Percentiles rank a stretch among this genome's conserved stretches.
phyloP scores from a whole-genome alignment of 1,140 invertebrate species.

The Micrasema longulum region DNA sequence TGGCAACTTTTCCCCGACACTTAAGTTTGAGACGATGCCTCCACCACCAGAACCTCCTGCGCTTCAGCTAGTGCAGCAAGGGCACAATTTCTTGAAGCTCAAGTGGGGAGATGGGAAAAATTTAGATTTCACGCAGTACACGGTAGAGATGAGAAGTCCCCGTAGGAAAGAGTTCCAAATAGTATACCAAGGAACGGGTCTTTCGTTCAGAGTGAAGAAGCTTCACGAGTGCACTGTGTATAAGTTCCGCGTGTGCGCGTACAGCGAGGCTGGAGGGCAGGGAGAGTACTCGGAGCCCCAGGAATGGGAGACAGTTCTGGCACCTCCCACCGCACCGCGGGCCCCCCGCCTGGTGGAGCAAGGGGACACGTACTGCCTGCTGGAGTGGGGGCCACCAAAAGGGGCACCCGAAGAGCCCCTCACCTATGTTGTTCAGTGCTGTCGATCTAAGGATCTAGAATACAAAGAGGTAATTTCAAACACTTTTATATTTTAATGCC shows the following conservation, averaged over 20 bases:
- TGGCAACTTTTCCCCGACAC: slow-evolving; percentile 79
- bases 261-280: slow-evolving; percentile 82
- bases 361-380: slow-evolving; percentile 59
- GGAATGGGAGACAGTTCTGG: slow-evolving; percentile 78
- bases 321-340: slow-evolving; percentile 83
- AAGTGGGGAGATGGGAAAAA: slow-evolving; percentile 84
- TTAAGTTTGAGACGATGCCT: slow-evolving; percentile 78
- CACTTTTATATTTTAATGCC: too few species aligned
- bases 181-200: slow-evolving; percentile 82
- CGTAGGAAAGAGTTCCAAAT: slow-evolving; percentile 76
- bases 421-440: slow-evolving; percentile 77
- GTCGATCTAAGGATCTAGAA: slow-evolving; percentile 71
- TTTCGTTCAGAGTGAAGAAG: slow-evolving; percentile 83
- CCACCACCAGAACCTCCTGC: slow-evolving; percentile 81
- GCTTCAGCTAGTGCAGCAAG: slow-evolving; percentile 77
- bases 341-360: slow-evolving; percentile 70
- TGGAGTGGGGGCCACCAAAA: slow-evolving; percentile 70
- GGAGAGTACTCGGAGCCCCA: slow-evolving; percentile 80
- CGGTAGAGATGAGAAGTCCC: slow-evolving; percentile 80
- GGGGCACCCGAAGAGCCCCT: slow-evolving; percentile 71
- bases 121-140: slow-evolving; percentile 79
- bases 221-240: slow-evolving; percentile 83
- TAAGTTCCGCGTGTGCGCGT: slow-evolving; percentile 84
- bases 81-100: slow-evolving; percentile 85
- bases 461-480: slow-evolving; percentile 68